phyloP scores from a whole-genome alignment of 2,888 invertebrate species.

The Eupithecia tripunctaria region DNA sequence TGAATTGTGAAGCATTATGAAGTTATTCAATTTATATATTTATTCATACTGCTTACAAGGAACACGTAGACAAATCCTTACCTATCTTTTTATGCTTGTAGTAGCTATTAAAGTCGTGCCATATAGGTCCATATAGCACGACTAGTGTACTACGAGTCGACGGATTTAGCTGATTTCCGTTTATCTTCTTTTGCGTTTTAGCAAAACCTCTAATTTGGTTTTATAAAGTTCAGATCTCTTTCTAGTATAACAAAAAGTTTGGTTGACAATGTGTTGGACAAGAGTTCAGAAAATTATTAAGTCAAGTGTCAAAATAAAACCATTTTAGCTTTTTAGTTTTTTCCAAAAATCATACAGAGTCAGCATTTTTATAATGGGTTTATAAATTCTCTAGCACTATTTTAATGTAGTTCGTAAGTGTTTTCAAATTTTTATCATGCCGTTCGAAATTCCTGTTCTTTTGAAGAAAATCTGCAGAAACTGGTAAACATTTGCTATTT shows the following conservation, averaged over 20 bases:
- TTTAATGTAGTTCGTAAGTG: slow-evolving; percentile 15
- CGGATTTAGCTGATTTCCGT: not conserved
- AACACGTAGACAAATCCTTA: too few relatives aligned
- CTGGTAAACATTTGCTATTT: slow-evolving; percentile 51
- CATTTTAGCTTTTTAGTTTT: not conserved
- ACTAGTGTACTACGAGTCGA: too few relatives aligned
- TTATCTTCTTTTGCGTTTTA: not conserved
- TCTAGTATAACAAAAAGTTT: not conserved
- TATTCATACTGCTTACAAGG: too few relatives aligned
- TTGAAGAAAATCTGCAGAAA: slow-evolving; percentile 56
- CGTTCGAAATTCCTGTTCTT: slow-evolving; percentile 64
- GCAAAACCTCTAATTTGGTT: not conserved
- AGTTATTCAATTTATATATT: not conserved
- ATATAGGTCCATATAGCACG: too few relatives aligned
- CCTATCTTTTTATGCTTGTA: not conserved
- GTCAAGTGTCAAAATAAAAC: not conserved
- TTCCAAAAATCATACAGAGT: not conserved
- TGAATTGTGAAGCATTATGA: too few relatives aligned
- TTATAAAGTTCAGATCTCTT: not conserved
- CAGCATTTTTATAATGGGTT: not conserved
- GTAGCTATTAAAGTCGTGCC: not conserved
- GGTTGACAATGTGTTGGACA: not conserved
- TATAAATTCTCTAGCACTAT: not conserved
- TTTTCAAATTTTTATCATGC: slow-evolving; percentile 16
- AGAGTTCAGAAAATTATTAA: not conserved